Base-by-base conservation (phyloP, 1,140 invertebrate species). In the Camponotus pennsylvanicus region DNA sequence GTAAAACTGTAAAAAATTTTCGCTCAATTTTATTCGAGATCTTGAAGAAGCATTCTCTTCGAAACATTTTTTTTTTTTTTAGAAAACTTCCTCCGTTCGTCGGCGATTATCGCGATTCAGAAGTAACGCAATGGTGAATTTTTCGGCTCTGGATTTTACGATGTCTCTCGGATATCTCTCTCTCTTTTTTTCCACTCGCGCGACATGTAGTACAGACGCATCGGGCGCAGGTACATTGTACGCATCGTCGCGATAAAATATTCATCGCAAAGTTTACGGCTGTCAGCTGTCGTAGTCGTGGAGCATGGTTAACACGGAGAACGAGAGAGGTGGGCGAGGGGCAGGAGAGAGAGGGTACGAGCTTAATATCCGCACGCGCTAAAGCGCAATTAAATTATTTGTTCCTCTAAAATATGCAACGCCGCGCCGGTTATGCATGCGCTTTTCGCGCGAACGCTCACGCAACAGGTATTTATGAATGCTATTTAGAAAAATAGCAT, bases 391-490 rank as follows among this genome's bases (percentile, higher is more conserved):
- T 83, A 83, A 83, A 83, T 83, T 83, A 83, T 83, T 83, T 83
- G 79, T 61, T 45, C 79, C 79, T 61, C 69, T 83, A 75, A 83
- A 83, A 83, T 75, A 75, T 83, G 79, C 69, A 83, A 27, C 42
- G 40, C 42, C n/a, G 69, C 40, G 55, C 57, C 73, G 55, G 69
- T 83, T 83, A 83, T 83, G 69, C 63, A 83, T 83, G 69, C 79
- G 69, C 55, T 75, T 83, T 73, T 61, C 69, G 69, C 55, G 69
- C 34, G 61, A 83, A 75, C 57, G 42, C 61, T 70, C 79, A 75
- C 69, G 79, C 79, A 83, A 83, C 79, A 83, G 79, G 79, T 83
- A 83, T 83, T 83, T 83, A 83, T 80, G 78, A 80, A 80, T 83
- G 69, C 69, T 32, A 83, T 83, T 83, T 83, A 75, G 42, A 83